Evolutionary conservation across 2,797 vertebrate genomes (phyloP), one percentile per base, ranked within the genome.

Genomic region (Takifugu rubripes): DNA sequence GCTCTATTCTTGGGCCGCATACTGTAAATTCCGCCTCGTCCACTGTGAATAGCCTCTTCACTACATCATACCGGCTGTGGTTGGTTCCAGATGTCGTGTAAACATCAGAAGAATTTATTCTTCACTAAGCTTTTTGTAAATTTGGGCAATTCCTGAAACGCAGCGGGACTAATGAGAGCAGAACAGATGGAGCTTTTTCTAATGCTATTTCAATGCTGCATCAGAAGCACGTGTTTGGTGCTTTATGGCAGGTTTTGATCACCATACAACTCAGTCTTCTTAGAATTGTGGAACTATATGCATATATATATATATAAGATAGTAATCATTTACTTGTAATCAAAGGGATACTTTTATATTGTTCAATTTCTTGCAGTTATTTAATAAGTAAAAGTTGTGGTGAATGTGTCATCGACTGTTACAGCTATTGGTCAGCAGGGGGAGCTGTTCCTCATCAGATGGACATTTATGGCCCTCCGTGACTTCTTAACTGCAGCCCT

Each of bases 401-500:
- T 15, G 45, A 15, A 25, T 57, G 43, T 24, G 11, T 40, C 4
- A 40, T 26, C 45, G 66, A 24, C 26, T 51, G 63, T 52, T 65
- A 42, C 75, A 49, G 46, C 14, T n/a, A 24, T 57, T 21, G 33
- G 77, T 76, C 85, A 82, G 82, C 56, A 86, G 89, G 82, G 79
- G 87, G 85, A 66, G 89, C 87, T 88, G 51, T 83, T 84, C 56
- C 60, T 81, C 81, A 84, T 26, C 10, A 69, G 65, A 83, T 85
- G 26, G 47, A 47, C 9, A 74, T 42, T 50, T 33, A 0, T 47
- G 70, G 76, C 74, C 69, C 56, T 54, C 56, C 73, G 72, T 81
- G 66, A 76, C 77, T 72, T 74, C 69, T 69, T 52, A 44, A 64
- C 63, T 67, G 64, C 58, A 67, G 64, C 64, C 64, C 62, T n/a